These are phyloP conservation scores for Geotrupes spiniger DNA, from an alignment of 2,888 invertebrate genomes.

Conservation along the genomic window DNA sequence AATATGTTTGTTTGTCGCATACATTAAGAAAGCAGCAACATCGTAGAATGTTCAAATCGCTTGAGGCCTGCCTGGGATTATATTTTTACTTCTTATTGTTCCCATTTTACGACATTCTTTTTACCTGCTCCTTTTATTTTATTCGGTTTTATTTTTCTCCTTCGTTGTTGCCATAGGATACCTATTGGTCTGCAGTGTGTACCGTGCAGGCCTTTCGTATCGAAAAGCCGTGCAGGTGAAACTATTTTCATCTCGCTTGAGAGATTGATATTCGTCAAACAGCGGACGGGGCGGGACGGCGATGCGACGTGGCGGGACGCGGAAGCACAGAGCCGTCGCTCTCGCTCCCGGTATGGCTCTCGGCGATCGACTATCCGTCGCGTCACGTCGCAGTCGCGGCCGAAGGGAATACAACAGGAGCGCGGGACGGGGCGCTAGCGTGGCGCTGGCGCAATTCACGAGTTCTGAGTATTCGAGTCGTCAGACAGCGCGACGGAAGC, in stretches of 20 bases:
- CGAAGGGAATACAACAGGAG: too few relatives aligned
- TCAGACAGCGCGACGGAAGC: too few relatives aligned
- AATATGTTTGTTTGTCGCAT: not conserved
- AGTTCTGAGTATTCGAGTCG: too few relatives aligned
- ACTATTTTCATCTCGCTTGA: constrained; percentile 25
- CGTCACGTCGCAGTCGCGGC: too few relatives aligned
- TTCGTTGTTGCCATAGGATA: constrained; percentile 37
- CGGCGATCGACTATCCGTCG: too few relatives aligned
- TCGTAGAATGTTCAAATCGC: constrained; percentile 41
- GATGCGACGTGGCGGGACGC: too few relatives aligned
- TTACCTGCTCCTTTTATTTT: constrained; percentile 32
- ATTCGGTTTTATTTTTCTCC: constrained; percentile 43
- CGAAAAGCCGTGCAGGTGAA: constrained; percentile 41
- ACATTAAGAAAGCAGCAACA: constrained; percentile 20
- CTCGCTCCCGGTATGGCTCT: too few relatives aligned
- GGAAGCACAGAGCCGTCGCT: too few relatives aligned
- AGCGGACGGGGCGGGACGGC: too few relatives aligned
- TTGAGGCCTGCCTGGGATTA: constrained; percentile 44
- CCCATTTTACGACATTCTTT: constrained; percentile 43
- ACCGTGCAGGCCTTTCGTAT: constrained; percentile 2
- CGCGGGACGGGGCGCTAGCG: too few relatives aligned
- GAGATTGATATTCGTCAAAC: constrained; percentile 8
- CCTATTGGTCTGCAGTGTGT: constrained; percentile 9
- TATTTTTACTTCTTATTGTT: constrained; percentile 47
- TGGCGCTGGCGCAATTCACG: too few relatives aligned